Evolutionary conservation across 2,888 invertebrate genomes (phyloP), one percentile per base, ranked within the genome.

Genomic region (Rugalucina vietnamica): DNA sequence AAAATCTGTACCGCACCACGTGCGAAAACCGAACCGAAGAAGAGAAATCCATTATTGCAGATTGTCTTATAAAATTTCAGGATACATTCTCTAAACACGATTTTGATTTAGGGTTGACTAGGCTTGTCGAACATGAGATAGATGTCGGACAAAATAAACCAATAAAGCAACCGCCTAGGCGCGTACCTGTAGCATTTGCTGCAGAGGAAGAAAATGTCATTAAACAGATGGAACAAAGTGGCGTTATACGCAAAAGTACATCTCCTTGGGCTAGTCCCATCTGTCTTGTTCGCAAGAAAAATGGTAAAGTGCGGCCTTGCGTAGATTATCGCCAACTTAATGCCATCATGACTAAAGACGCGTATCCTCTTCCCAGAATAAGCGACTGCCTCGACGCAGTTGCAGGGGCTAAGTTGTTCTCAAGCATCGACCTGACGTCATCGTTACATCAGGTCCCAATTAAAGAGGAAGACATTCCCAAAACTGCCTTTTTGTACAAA

Each of bases 401-500:
- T 27, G 29, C 60, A 29, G 60, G 60, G 4, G 60, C 27, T 3
- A 60, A 14, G n/a, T 5, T 60, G 27, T 60, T 60, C 27, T 27
- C 27, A 12, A 10, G 24, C 4, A 29, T 60, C 3, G 60, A 60
- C 24, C n/a, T 60, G 5, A n/a, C 27, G 14, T 60, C 29, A 8
- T 24, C 27, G 10, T 60, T 29, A 5, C 29, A 27, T 14, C 60
- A 60, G 60, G 29, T 60, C 24, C 60, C 60, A 27, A 29, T 60
- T 3, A 27, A n/a, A n/a, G 60, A 60, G 29, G 1, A 8, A 2
- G 60, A 60, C 27, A 27, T 60, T 14, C 27, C 60, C n/a, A n/a
- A 27, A 29, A 70, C 70, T 24, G 70, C 70, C 10, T 86, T 86
- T 60, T 54, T 72, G 4, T n/a, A 86, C 82, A n/a, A 82, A 81